Evolutionary conservation across 2,113 vertebrate species (phyloP).

Genomic region (Sinocyclocheilus maitianheensis): DNA sequence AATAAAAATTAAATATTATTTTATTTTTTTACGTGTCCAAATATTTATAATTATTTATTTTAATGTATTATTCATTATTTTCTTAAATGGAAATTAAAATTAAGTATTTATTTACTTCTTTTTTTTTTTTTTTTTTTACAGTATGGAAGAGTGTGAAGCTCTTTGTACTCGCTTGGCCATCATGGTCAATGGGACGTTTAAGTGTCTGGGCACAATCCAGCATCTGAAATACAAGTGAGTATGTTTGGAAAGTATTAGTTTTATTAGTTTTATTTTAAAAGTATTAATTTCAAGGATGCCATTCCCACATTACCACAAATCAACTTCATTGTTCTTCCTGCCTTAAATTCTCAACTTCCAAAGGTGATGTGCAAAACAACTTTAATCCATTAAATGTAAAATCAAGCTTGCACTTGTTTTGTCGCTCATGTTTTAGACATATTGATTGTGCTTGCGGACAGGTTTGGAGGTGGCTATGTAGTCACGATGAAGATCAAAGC

Average conservation of each 20-base stretch:
- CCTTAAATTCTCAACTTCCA: not conserved
- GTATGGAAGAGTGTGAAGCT: constrained; percentile 98
- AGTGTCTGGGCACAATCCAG: constrained; percentile 94
- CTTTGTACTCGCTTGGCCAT: constrained; percentile 94
- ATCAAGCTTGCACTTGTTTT: not conserved
- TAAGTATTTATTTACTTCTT: too few species aligned
- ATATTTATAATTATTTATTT: too few species aligned
- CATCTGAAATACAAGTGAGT: constrained; percentile 95
- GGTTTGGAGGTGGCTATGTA: constrained; percentile 95
- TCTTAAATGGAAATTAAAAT: too few species aligned
- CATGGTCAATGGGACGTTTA: constrained; percentile 95
- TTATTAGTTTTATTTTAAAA: too few species aligned
- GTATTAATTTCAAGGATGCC: not conserved
- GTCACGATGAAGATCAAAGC: constrained; percentile 93
- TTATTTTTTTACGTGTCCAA: too few species aligned
- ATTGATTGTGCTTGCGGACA: constrained; percentile 59
- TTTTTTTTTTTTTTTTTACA: constrained; percentile 62
- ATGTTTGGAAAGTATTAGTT: not conserved
- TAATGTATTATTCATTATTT: too few species aligned
- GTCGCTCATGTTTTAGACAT: not conserved
- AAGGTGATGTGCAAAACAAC: not conserved
- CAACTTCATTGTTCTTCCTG: not conserved
- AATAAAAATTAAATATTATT: not conserved
- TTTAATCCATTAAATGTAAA: not conserved
- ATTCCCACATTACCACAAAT: not conserved